Conservation (phyloP, 2,113 vertebrate genomes). For the Podilymbus podiceps region DNA sequence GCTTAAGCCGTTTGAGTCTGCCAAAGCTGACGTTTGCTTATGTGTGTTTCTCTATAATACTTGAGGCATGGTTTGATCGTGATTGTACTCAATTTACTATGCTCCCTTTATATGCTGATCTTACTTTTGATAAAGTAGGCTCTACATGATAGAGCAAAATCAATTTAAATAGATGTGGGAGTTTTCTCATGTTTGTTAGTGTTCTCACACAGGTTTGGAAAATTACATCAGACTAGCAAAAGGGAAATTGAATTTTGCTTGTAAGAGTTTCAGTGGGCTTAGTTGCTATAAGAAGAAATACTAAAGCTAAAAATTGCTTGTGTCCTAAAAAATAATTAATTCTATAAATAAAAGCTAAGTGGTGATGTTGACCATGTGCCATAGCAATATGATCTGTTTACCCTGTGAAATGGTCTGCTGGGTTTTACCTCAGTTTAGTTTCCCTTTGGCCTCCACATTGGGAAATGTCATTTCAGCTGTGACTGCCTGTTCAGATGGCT, state of each 20-base stretch:
- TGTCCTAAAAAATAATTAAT: background rate
- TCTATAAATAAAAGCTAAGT: background rate
- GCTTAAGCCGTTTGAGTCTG: background rate
- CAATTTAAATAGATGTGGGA: background rate
- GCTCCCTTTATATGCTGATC: background rate
- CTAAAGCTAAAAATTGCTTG: background rate
- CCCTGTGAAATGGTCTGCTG: background rate
- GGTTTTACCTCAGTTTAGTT: background rate
- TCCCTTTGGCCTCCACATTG: background rate
- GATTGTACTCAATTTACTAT: background rate
- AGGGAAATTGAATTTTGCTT: background rate
- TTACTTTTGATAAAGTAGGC: background rate
- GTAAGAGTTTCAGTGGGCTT: background rate
- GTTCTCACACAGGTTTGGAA: background rate
- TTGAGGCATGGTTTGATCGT: background rate
- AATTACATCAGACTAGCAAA: background rate
- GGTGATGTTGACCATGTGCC: background rate
- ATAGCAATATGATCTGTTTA: background rate
- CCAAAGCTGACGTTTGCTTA: background rate
- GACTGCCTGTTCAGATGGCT: background rate
- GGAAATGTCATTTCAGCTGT: background rate
- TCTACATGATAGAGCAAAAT: background rate
- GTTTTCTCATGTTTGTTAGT: background rate
- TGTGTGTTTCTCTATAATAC: background rate
- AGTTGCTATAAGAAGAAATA: background rate